phyloP scores from a whole-genome alignment of 2,797 vertebrate genomes.

The Alca torda region DNA sequence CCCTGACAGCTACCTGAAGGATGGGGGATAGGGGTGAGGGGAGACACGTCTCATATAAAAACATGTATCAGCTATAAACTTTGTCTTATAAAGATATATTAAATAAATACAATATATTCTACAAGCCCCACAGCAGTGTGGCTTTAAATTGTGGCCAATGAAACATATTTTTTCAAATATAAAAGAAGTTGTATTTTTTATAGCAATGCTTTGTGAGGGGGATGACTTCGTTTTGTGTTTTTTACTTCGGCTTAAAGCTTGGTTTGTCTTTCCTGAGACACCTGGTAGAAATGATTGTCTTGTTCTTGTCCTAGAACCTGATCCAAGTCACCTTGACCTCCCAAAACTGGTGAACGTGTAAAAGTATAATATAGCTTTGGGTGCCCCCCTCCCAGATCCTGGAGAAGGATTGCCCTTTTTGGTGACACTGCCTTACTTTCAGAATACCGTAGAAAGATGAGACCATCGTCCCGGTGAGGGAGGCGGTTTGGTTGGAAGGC shows the following conservation, averaged over 20 bases:
- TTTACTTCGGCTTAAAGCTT: background rate
- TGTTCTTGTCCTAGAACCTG: background rate
- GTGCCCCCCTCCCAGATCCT: background rate
- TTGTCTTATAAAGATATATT: constrained; percentile 22
- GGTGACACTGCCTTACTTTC: background rate
- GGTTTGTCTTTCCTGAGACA: constrained; percentile 21
- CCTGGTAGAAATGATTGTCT: background rate
- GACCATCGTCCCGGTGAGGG: background rate
- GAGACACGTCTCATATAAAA: background rate
- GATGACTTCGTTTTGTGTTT: constrained; percentile 1
- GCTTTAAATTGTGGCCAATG: constrained; percentile 22
- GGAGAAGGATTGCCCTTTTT: background rate
- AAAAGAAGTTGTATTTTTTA: constrained; percentile 61
- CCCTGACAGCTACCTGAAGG: background rate
- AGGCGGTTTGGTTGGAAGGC: background rate
- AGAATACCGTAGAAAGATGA: background rate
- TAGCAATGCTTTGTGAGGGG: background rate
- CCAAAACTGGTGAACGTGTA: background rate
- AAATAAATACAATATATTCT: constrained; percentile 46
- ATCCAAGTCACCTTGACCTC: background rate
- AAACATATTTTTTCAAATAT: constrained; percentile 48
- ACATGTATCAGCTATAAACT: background rate
- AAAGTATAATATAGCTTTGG: background rate
- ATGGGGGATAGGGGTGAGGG: background rate
- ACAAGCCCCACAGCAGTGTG: background rate